Percentiles rank a stretch among this genome's conserved stretches.
Evolutionary conservation across 2,113 vertebrate genomes (phyloP).

Genomic region (Manacus vitellinus): DNA sequence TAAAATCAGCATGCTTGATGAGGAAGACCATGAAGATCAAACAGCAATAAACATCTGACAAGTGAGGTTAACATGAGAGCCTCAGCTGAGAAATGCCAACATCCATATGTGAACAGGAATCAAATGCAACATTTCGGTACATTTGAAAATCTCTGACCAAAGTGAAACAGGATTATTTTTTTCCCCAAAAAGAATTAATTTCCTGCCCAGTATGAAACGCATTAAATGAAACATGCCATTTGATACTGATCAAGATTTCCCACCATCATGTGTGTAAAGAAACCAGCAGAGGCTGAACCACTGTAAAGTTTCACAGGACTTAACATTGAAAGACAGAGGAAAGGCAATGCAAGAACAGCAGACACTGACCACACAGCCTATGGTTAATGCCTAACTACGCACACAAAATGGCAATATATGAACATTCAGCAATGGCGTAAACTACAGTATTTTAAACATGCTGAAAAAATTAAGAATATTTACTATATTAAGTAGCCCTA

Average conservation of each 20-base stretch:
- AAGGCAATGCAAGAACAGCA: background rate
- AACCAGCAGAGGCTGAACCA: background rate
- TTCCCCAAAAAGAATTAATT: background rate
- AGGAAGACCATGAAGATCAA: background rate
- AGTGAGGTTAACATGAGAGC: background rate
- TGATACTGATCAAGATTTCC: background rate
- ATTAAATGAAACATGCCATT: background rate
- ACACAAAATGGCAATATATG: background rate
- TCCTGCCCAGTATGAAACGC: background rate
- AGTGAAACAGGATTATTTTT: background rate
- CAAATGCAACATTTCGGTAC: background rate
- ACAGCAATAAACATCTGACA: background rate
- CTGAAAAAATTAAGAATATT: background rate
- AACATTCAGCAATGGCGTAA: background rate
- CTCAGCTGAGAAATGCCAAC: background rate
- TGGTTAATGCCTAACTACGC: background rate
- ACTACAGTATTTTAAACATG: background rate
- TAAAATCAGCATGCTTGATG: background rate
- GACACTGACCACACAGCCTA: rapidly evolving
- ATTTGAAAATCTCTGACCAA: background rate
- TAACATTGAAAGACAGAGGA: background rate
- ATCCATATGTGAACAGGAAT: background rate
- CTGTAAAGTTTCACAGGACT: background rate
- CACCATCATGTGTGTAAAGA: background rate
- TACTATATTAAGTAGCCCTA: background rate